Evolutionary conservation across 2,797 vertebrate species (phyloP).

Genomic region (Takifugu rubripes): DNA sequence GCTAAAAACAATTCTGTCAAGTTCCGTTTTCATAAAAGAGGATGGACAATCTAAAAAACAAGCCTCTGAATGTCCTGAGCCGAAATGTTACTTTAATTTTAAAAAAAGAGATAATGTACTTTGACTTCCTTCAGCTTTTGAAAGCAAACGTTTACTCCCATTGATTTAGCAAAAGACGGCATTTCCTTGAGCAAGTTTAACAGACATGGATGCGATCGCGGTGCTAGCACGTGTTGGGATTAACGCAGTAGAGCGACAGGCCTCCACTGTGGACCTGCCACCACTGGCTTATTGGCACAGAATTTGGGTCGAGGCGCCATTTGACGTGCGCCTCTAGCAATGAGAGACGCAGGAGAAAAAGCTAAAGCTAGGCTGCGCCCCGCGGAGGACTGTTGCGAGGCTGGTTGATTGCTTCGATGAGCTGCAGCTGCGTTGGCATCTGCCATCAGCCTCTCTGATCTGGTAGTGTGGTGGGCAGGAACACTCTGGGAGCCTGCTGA

Average conservation of each 20-base stretch:
- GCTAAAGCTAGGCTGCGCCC: slow-evolving; percentile 56
- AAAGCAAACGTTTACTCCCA: too few relatives aligned
- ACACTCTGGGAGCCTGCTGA: slow-evolving; percentile 70
- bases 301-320: slow-evolving; percentile 92
- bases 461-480: slow-evolving; percentile 41
- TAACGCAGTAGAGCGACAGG: slow-evolving; percentile 82
- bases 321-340: slow-evolving; percentile 73
- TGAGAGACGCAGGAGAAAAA: slow-evolving; percentile 68
- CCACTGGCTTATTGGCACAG: slow-evolving; percentile 89
- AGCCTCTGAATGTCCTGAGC: too few relatives aligned
- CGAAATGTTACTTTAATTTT: too few relatives aligned
- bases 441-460: slow-evolving; percentile 73
- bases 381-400: slow-evolving; percentile 54
- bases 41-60: too few relatives aligned
- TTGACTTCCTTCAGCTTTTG: too few relatives aligned
- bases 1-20: too few relatives aligned
- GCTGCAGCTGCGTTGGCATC: slow-evolving; percentile 47
- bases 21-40: too few relatives aligned
- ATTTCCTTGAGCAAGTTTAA: too few relatives aligned
- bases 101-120: too few relatives aligned
- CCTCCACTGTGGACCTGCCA: slow-evolving; percentile 88
- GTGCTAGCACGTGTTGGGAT: slow-evolving; percentile 34
- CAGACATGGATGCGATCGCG: neutral
- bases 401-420: slow-evolving; percentile 36
- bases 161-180: too few relatives aligned